Evolutionary conservation across 2,888 invertebrate genomes (phyloP).

Genomic region (Antheraea assamensis): DNA sequence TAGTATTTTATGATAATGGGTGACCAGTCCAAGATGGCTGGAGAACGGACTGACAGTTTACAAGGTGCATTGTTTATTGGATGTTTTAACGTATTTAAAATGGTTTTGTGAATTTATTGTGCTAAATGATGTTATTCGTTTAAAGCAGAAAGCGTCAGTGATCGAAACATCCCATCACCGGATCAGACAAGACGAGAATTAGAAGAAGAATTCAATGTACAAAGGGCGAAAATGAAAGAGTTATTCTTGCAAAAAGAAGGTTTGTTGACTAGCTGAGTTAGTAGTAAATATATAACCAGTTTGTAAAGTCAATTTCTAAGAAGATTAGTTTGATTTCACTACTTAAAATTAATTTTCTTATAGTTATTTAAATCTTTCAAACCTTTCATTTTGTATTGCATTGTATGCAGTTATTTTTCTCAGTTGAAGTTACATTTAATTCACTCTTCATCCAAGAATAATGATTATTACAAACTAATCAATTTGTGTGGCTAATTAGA

Average conservation of each 20-base stretch:
- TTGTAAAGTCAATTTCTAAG: background rate
- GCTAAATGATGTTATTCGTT: conserved; percentile 73
- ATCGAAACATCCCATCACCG: conserved; percentile 48
- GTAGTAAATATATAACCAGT: background rate
- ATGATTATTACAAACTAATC: background rate
- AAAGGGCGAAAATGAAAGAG: conserved; percentile 96
- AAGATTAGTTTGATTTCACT: background rate
- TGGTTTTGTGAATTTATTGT: conserved; percentile 51
- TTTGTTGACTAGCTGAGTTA: conserved; percentile 58
- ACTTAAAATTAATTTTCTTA: background rate
- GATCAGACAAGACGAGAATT: conserved; percentile 77
- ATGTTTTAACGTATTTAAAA: conserved; percentile 37
- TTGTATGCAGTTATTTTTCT: background rate
- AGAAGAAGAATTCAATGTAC: conserved; percentile 93
- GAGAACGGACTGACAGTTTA: conserved; percentile 52
- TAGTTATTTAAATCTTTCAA: background rate
- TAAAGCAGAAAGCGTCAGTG: conserved; percentile 65
- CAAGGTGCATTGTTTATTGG: conserved; percentile 68
- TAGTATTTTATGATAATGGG: background rate
- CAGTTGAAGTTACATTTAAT: background rate
- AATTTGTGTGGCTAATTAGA: too few relatives aligned
- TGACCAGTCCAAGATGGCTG: conserved; percentile 48
- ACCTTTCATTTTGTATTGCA: background rate
- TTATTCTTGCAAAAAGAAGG: conserved; percentile 97
- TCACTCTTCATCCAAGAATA: background rate